Evolutionary conservation across 1,140 invertebrate genomes (phyloP), one percentile per base, ranked within the genome.

Genomic region (Callitettix versicolor): DNA sequence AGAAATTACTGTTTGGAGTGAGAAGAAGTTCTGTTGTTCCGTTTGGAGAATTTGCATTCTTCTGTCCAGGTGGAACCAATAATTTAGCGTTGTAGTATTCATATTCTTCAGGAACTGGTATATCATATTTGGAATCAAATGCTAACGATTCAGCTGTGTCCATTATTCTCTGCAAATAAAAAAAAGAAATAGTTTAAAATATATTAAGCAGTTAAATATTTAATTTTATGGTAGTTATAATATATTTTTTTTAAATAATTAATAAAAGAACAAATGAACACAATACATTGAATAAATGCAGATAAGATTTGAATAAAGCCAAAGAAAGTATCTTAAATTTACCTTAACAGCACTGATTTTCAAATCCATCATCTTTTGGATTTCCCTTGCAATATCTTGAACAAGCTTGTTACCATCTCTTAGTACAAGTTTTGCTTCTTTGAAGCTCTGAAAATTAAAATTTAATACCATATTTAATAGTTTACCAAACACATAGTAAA

Each of bases 311-410:
- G 14, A 17, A 15, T 12, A 18, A 36, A 11, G 22, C 48, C 24
- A n/a, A n/a, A n/a, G n/a, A n/a, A n/a, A n/a, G n/a, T n/a, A n/a
- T n/a, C n/a, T n/a, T n/a, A 49, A 44, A 56, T 65, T 67, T 71
- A 85, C 82, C 71, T 79, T 81, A 15, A 91, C 85, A 12, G 88
- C 86, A 57, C 85, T 85, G 55, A 90, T 82, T 73, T 90, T 91
- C 2, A 85, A 75, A 55, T 84, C 81, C 80, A 89, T 87, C 85
- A 90, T 88, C 6, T 79, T 79, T 60, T 83, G 79, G 53, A 91
- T 84, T 59, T 86, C 81, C 57, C 82, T 79, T 12, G 85, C 81
- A 68, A 91, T 89, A 46, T 82, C 82, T 57, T 81, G 78, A 1
- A 88, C 79, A 58, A 91, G 67, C 62, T 76, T 75, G 59, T 78